Evolutionary conservation across 2,888 invertebrate species (phyloP).

Genomic region (Ametastegia equiseti): DNA sequence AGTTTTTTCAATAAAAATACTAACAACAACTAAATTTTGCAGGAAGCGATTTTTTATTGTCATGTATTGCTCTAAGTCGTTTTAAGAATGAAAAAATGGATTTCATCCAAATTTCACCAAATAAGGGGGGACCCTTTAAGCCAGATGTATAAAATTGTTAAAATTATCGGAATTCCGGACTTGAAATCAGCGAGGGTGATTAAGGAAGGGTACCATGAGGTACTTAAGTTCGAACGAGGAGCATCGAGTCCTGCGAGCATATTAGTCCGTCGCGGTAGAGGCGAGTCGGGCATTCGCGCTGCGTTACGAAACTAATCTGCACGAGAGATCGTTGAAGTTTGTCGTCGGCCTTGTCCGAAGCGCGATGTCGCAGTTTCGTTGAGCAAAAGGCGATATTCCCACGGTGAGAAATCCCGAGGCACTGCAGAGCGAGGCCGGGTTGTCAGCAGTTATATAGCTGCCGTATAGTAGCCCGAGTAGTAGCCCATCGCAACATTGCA

Average conservation of each 20-base stretch:
- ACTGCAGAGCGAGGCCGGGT: background rate
- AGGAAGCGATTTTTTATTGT: no score
- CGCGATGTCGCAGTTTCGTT: conserved; percentile 38
- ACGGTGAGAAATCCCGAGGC: conserved; percentile 58
- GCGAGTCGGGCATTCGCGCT: conserved; percentile 27
- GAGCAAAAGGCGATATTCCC: conserved; percentile 62
- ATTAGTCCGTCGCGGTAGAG: background rate
- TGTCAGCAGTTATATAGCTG: conserved; percentile 7
- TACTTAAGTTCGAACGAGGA: background rate
- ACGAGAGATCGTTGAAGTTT: conserved; percentile 61
- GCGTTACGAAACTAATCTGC: conserved; percentile 57
- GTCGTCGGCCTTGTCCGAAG: conserved; percentile 36
- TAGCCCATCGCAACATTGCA: no score
- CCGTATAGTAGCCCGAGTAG: background rate
- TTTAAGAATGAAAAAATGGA: background rate
- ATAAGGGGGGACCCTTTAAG: background rate
- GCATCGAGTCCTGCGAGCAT: background rate
- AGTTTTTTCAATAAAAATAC: no score
- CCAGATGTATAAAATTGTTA: background rate
- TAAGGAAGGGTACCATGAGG: conserved; percentile 28
- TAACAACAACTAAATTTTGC: no score
- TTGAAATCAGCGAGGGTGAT: conserved; percentile 52
- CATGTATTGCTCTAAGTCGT: no score
- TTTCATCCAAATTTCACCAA: no score
- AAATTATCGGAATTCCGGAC: background rate